These are phyloP conservation scores for Ctenosaura bakeri DNA, from an alignment of 2,797 vertebrate species.

Conservation along the genomic window DNA sequence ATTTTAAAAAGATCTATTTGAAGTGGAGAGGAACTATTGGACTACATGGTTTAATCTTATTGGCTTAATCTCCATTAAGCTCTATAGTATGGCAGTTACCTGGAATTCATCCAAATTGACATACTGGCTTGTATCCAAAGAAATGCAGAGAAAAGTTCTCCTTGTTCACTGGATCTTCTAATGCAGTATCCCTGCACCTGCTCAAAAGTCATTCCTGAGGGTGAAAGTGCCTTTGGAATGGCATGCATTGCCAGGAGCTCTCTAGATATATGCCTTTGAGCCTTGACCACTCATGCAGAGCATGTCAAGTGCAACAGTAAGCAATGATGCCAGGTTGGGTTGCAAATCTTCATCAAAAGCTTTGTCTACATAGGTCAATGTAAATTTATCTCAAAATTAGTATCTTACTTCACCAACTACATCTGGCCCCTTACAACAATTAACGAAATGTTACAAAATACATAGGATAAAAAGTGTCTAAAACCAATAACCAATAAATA, in stretches of 20 bases:
- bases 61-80: not conserved
- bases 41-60: not conserved
- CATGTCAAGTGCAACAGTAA: not conserved
- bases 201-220: not conserved
- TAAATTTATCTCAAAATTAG: not conserved
- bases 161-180: not conserved
- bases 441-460: too few species aligned
- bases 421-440: not conserved
- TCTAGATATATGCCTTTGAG: not conserved
- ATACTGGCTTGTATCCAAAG: not conserved
- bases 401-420: not conserved
- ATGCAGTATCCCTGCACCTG: not conserved
- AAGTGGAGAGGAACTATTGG: not conserved
- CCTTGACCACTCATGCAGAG: not conserved
- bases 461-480: not conserved
- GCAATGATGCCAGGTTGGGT: not conserved
- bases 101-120: not conserved
- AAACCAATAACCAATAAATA: not conserved
- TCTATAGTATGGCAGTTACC: conserved; percentile 18
- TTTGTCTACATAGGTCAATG: not conserved
- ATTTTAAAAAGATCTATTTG: not conserved
- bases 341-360: not conserved
- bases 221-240: not conserved
- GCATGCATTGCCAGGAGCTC: not conserved
- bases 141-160: not conserved